Base-by-base conservation (phyloP, 2,888 invertebrate genomes). In the Sinopyrophorus schimmeli region DNA sequence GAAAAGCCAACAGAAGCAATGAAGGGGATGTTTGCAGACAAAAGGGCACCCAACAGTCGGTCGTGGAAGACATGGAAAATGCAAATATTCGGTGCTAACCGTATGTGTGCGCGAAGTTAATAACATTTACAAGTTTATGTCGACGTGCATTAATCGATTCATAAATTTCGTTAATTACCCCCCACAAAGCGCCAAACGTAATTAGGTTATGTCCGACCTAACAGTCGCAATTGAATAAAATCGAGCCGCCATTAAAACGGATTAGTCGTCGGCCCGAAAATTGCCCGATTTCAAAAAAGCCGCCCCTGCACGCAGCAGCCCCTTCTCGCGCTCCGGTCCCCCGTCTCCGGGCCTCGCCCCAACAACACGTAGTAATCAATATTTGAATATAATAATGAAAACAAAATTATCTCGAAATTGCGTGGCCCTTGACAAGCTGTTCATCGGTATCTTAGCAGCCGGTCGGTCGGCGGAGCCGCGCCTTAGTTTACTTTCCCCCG, bases 401-500 rank as follows among this genome's bases (percentile, higher is more conserved):
- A 41, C 41, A 51, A 50, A 50, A 51, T 51, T 51, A 41, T 51
- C 46, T 51, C 12, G 34, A 51, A 51, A 51, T 41, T 51, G 46
- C 46, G 35, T 46, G 38, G 38, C 43, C 32, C 43, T 37, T 51
- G 46, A 51, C 51, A 46, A 41, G 51, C 46, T 47, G 51, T 47
- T 47, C 46, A 30, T 47, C 52, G 47, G 52, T 52, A 47, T 52
- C 52, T 47, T 47, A 52, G 52, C 47, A 52, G 47, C 38, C 47
- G 43, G 47, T 52, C 47, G 43, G 47, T 52, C 47, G 52, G 30
- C 17, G 47, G 35, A 52, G 52, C 52, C 52, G 52, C 52, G 52
- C 52, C 52, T 52, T 52, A 52, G 52, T 52, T 52, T 52, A 52
- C 52, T 52, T 52, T 52, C 47, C 52, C 52, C 47, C 31, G 46